Base-by-base conservation (phyloP, 2,113 vertebrate genomes). In the Gorilla gorilla region DNA sequence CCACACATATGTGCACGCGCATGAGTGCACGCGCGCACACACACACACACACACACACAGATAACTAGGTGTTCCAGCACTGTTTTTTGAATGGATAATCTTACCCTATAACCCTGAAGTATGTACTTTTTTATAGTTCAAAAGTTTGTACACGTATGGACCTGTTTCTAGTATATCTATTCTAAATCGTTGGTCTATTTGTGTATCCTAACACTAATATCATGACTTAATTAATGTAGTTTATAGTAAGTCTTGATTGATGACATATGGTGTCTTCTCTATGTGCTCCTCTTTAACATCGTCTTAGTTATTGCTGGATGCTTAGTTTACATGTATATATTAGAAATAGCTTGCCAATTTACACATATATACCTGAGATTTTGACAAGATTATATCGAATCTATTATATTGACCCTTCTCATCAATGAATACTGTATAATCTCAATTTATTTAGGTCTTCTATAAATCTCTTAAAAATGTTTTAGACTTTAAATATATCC, bases 1-100 rank as follows among this genome's bases (percentile, higher is more conserved):
- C 23, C 27, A 84, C 3, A 38, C n/a, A 23, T 12, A 8, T 5
- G 27, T 1, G 17, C 6, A 7, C 4, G 43, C 6, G 43, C 1
- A 6, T 8, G 0, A 17, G 6, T 6, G 17, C 17, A 6, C 17
- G 6, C n/a, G 2, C 16, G 5, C 50, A 81, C 17, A 61, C 57
- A 25, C 57, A 22, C 50, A 17, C 52, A 52, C 73, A 76, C 4
- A 50, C 2, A 76, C 50, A 57, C 17, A 73, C 6, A n/a, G 22
- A 23, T 52, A 83, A 45, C 4, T 45, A 70, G 75, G 27, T 57
- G 70, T 75, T 83, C 27, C 18, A 43, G n/a, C 25, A 38, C 11
- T 70, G 61, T 52, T 66, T 48, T 66, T 64, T 64, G 22, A 27
- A 66, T 11, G 48, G 5, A 52, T 3, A 25, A 16, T 52, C 1